phyloP scores from a whole-genome alignment of 2,888 invertebrate species.

The Limnephilus auricula region DNA sequence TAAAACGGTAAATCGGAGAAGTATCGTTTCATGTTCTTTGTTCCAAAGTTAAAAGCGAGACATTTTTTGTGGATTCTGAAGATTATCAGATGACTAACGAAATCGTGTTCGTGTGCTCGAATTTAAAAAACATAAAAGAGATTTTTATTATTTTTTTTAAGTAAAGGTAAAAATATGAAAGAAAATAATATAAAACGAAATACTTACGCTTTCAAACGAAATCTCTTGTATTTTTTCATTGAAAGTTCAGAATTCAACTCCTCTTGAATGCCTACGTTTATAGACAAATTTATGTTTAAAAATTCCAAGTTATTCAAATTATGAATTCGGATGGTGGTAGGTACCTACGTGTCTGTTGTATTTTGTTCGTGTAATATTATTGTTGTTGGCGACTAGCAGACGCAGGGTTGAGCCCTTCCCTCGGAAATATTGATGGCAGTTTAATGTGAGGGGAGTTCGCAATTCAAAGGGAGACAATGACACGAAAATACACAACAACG shows the following conservation, averaged over 20 bases:
- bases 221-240: neutral
- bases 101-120: neutral
- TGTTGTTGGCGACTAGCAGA: constrained; percentile 7
- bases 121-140: neutral
- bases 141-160: neutral
- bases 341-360: neutral
- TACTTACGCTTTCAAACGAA: neutral
- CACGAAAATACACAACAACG: constrained; percentile 33
- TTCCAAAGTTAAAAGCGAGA: neutral
- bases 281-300: neutral
- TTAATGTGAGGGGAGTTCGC: constrained; percentile 41
- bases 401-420: constrained; percentile 18
- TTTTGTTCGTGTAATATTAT: neutral
- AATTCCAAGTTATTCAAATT: neutral
- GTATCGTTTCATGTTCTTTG: neutral
- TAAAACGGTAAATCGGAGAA: neutral
- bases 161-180: neutral
- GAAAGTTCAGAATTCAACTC: neutral
- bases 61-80: neutral
- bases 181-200: neutral
- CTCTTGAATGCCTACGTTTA: neutral
- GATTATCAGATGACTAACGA: neutral
- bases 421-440: constrained; percentile 18
- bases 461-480: constrained; percentile 46
- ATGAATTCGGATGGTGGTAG: neutral